Base-by-base conservation (phyloP, 1,140 invertebrate genomes). In the Propsilocerus akamusi region DNA sequence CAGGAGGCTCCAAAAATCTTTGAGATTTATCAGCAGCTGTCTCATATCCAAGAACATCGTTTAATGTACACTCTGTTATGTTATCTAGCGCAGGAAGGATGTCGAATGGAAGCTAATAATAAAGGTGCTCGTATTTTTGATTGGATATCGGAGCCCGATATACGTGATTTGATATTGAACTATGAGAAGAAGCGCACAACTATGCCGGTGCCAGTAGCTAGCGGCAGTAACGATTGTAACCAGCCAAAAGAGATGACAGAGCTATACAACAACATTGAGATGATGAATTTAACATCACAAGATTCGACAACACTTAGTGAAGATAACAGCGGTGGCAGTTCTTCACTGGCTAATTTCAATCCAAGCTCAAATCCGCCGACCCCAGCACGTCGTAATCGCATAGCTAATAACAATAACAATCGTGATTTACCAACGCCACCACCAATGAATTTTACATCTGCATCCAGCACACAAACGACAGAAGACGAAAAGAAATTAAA, bases 21-120 rank as follows among this genome's bases (percentile, higher is more conserved):
- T 51, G 57, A 62, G 24, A 70, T 73, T 49, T 71, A 68, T 54
- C 57, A 65, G 50, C 56, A 58, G 48, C 55, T 69, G 25, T 46
- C 50, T 26, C 54, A 64, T 24, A 52, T 66, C 3, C 52, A 56
- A 24, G 72, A 73, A 51, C 63, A 72, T 56, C 64, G 68, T 4
- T 55, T 74, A n/a, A 74, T 73, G 46, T 68, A 77, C 52, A 72
- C 80, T 8, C 73, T 86, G 23, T 75, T 80, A 4, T 81, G 80
- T 58, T 86, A 77, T 63, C 65, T 86, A 26, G 75, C 78, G 10
- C 71, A 77, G 53, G 71, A 75, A 54, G 81, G 81, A 2, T 78
- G 77, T 46, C 71, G 75, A 56, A 66, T 82, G 7, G 74, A 75
- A 10, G 63, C 70, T 0, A 72, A 72, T 34, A 89, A 90, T 59